Evolutionary conservation across 2,113 vertebrate species (phyloP).

Genomic region (Rhipidura dahli): DNA sequence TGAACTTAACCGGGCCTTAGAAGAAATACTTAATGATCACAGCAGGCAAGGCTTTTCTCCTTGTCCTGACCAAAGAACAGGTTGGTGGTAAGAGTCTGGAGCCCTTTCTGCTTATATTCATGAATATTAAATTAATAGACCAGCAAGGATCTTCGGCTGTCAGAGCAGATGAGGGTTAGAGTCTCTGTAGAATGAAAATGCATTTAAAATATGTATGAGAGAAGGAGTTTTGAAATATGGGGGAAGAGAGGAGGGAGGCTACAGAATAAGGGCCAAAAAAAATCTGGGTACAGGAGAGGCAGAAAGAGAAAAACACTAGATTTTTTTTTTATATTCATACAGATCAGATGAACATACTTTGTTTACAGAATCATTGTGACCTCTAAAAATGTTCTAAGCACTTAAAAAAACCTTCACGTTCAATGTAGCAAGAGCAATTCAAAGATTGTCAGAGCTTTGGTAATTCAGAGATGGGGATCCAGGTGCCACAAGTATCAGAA

Average conservation of each 20-base stretch:
- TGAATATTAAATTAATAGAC: slow-evolving; percentile 33
- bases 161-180: neutral
- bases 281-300: neutral
- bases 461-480: neutral
- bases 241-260: neutral
- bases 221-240: neutral
- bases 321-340: neutral
- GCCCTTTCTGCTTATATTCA: neutral
- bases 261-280: neutral
- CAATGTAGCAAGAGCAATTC: neutral
- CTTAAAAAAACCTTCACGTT: neutral
- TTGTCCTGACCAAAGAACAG: slow-evolving; percentile 7
- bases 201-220: neutral
- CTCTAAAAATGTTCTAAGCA: neutral
- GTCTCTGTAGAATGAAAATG: neutral
- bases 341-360: neutral
- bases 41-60: slow-evolving; percentile 17
- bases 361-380: neutral
- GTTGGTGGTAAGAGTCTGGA: neutral
- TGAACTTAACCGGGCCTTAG: neutral
- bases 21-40: slow-evolving; percentile 20
- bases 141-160: neutral
- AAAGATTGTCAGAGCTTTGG: neutral
- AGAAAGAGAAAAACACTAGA: neutral
- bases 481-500: neutral